Conservation (phyloP, 2,113 vertebrate genomes). For the Sinosuthora webbiana region DNA sequence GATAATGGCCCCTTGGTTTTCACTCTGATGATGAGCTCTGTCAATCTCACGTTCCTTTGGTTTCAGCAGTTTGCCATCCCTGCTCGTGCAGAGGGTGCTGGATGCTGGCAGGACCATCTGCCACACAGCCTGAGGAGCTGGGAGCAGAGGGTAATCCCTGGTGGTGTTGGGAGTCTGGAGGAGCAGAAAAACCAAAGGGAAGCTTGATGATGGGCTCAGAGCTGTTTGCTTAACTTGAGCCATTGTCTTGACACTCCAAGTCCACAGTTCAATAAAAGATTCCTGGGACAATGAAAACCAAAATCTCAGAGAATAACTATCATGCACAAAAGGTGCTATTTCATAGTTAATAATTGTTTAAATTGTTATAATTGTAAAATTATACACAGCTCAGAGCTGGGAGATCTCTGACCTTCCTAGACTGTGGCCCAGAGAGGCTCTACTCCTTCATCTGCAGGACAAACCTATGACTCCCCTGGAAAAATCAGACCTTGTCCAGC, state of each 20-base stretch:
- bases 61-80: neutral
- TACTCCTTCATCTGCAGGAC: neutral
- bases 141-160: neutral
- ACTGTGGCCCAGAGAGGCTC: neutral
- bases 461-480: neutral
- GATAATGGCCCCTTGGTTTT: neutral
- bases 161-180: neutral
- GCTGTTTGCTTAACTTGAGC: neutral
- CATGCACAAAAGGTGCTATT: neutral
- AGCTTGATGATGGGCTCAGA: neutral
- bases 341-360: neutral
- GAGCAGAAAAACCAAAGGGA: neutral
- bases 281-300: neutral
- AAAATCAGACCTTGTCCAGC: neutral
- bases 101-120: neutral
- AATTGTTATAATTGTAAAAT: neutral
- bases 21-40: neutral
- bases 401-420: neutral
- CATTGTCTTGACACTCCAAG: neutral
- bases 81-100: neutral
- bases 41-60: fast-evolving
- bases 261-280: neutral
- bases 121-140: neutral
- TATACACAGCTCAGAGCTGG: neutral
- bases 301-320: neutral